phyloP scores from a whole-genome alignment of 2,888 invertebrate genomes.

The Microctonus aethiopoides region DNA sequence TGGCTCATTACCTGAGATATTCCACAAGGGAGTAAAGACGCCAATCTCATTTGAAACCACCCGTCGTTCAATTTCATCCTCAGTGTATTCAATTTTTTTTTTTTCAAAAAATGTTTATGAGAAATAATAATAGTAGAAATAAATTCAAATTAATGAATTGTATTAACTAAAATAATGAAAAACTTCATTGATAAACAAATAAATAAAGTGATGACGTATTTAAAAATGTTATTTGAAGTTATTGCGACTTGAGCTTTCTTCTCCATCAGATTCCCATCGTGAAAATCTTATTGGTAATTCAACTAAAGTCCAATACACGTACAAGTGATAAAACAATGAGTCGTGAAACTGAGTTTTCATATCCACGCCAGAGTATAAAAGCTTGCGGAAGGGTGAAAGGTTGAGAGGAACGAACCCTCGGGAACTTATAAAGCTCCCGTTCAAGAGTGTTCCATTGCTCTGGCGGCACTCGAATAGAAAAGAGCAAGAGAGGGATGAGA shows the following conservation, averaged over 20 bases:
- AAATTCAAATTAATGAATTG: neutral
- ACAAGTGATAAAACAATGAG: conserved; percentile 22
- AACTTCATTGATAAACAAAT: neutral
- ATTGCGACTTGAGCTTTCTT: neutral
- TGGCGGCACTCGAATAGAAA: conserved; percentile 28
- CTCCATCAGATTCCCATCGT: neutral
- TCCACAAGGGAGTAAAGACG: conserved; percentile 17
- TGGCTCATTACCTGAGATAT: conserved; percentile 26
- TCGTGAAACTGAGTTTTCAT: conserved; percentile 23
- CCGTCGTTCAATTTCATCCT: conserved; percentile 1
- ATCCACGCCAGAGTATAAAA: conserved; percentile 22
- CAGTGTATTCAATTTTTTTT: neutral
- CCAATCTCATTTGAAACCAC: conserved; percentile 26
- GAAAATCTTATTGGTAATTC: conserved; percentile 12
- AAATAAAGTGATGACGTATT: neutral
- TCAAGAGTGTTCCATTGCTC: conserved; percentile 33
- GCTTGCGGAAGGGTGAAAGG: conserved; percentile 33
- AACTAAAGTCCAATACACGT: conserved; percentile 15
- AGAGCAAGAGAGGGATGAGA: neutral
- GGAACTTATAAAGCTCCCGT: conserved; percentile 37
- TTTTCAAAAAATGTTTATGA: neutral
- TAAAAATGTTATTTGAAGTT: neutral
- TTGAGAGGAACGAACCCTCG: conserved; percentile 37
- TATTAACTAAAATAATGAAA: too few relatives aligned
- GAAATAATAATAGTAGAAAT: neutral